Conservation (phyloP, 2,888 invertebrate species). For the Dicyrtomina minuta region DNA sequence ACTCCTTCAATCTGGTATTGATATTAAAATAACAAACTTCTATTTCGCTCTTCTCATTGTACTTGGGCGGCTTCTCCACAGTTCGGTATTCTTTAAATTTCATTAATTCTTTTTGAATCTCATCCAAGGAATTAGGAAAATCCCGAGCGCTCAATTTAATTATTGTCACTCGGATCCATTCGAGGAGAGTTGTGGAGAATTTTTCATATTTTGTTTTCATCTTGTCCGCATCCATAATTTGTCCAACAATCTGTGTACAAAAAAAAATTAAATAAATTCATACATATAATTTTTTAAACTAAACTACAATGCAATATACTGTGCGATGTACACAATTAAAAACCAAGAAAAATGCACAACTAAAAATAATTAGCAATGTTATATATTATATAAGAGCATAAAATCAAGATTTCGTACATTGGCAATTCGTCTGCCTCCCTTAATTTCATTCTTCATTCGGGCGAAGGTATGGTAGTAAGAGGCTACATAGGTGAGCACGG, state of each 20-base stretch:
- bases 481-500: constrained; percentile 97
- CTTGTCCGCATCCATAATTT: constrained; percentile 92
- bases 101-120: constrained; percentile 84
- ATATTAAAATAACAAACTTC: constrained; percentile 96
- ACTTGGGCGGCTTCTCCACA: constrained; percentile 97
- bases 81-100: constrained; percentile 94
- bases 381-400: not conserved
- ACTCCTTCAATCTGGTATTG: constrained; percentile 91
- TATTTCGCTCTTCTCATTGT: constrained; percentile 94
- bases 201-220: constrained; percentile 86
- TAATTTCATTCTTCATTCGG: constrained; percentile 83
- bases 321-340: not conserved
- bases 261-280: constrained; percentile 20
- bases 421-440: constrained; percentile 94
- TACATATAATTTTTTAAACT: too few species aligned
- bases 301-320: too few species aligned
- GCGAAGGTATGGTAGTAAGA: constrained; percentile 96
- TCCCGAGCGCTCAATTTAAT: constrained; percentile 76
- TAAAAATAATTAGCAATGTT: not conserved
- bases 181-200: constrained; percentile 78
- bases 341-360: not conserved
- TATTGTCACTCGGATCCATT: constrained; percentile 91
- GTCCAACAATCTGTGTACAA: constrained; percentile 81
- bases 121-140: constrained; percentile 92
- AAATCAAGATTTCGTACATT: constrained; percentile 77